These are phyloP conservation scores for Gallinago jamesoni DNA, from an alignment of 2,113 vertebrate species.

Conservation along the genomic window DNA sequence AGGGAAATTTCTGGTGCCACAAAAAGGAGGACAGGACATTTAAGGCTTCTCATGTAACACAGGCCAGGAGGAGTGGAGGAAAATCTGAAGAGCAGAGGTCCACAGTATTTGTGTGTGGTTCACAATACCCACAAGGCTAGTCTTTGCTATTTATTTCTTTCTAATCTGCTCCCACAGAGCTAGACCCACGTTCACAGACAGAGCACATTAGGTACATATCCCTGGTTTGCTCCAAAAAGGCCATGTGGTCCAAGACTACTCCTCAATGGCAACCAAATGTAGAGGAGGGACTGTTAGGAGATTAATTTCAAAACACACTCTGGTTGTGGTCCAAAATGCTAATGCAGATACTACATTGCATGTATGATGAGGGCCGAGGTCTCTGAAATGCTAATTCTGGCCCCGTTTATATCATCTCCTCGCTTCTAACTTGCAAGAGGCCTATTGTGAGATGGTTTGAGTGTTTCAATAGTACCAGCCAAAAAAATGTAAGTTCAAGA, in stretches of 20 bases:
- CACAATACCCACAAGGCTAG: neutral
- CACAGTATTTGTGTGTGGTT: fast-evolving
- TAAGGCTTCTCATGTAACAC: neutral
- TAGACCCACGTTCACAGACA: neutral
- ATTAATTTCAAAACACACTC: neutral
- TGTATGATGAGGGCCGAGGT: neutral
- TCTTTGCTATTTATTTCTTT: neutral
- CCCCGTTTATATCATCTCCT: neutral
- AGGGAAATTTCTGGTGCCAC: neutral
- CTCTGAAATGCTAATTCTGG: constrained; percentile 1
- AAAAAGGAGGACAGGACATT: neutral
- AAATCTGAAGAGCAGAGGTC: neutral
- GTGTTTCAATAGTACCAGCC: neutral
- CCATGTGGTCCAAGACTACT: neutral
- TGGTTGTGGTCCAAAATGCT: neutral
- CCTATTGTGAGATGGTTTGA: neutral
- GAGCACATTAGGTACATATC: neutral
- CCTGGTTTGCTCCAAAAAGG: neutral
- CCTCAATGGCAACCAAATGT: neutral
- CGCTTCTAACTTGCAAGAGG: neutral
- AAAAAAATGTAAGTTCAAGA: neutral
- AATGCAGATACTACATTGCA: neutral
- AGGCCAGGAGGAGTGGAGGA: neutral
- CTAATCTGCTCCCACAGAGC: neutral
- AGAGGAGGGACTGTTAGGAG: neutral